Base-by-base conservation (phyloP, 2,888 invertebrate genomes). In the Erebia palarica region DNA sequence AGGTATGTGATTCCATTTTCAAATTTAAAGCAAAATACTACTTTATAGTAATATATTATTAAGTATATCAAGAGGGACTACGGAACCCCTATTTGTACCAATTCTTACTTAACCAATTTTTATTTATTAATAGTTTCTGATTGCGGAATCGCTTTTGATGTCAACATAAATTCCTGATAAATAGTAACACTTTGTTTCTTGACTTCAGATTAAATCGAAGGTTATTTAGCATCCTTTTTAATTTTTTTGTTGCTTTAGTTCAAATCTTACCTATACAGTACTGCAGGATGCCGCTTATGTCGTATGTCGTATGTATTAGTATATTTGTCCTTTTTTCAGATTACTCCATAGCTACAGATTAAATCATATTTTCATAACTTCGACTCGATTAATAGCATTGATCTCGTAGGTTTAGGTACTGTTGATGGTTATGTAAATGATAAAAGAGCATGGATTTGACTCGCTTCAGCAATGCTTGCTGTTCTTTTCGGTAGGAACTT, bases 91-190 rank as follows among this genome's bases (percentile, higher is more conserved):
- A 1, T 11, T 9, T 5, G 16, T n/a, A 42, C 16, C 42, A 1
- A 47, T 13, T 7, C 58, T 42, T 5, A 14, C 58, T 58, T 44
- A 16, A 27, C 16, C 16, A 59, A 18, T 68, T 60, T 67, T 60
- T 55, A 51, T 36, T 60, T 59, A 68, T 60, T 60, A 60, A 68
- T 60, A 68, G 68, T 59, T 59, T 59, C 51, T 49, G 51, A 68
- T 60, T 51, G 59, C 68, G 49, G 59, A 36, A 60, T 60, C 18
- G 68, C 51, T 68, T 67, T 59, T 53, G 60, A 68, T 68, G 61
- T 61, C 61, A 68, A 68, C 55, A 65, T 65, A 65, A 65, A 65
- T 65, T 65, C 42, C 57, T 65, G 65, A 65, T 65, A 65, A 65
- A 65, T 65, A 57, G 65, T 65, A 42, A 44, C 65, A 57, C 65